Conservation (phyloP, 1,140 invertebrate species). For the Drosophila funebris region DNA sequence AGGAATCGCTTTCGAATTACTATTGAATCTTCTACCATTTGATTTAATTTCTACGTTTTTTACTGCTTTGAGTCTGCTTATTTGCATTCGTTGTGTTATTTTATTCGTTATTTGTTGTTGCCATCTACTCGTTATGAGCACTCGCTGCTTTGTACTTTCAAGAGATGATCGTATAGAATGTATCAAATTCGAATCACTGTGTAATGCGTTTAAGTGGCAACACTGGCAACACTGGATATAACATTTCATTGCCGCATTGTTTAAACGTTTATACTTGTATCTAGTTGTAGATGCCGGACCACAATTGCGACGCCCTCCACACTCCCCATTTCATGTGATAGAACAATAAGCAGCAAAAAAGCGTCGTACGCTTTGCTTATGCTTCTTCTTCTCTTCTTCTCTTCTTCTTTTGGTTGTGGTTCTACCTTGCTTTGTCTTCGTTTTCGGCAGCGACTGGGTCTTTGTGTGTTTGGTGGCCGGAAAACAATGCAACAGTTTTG, state of each 20-base stretch:
- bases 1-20: too few relatives aligned
- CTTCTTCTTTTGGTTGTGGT: not conserved
- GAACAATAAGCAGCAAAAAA: conserved; percentile 8
- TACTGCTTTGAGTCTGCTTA: not conserved
- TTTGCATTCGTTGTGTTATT: too few relatives aligned
- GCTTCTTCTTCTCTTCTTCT: not conserved
- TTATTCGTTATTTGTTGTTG: too few relatives aligned
- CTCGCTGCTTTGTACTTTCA: too few relatives aligned
- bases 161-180: not conserved
- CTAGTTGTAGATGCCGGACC: conserved; percentile 1
- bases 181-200: not conserved
- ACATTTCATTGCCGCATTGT: conserved; percentile 26
- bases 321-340: not conserved
- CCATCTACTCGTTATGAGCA: not conserved
- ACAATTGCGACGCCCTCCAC: not conserved
- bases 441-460: not conserved
- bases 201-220: not conserved
- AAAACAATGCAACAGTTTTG: conserved; percentile 51
- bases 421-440: not conserved
- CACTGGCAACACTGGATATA: conserved; percentile 8
- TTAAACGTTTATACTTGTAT: conserved; percentile 7
- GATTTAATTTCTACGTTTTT: not conserved
- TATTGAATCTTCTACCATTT: too few relatives aligned
- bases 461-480: conserved; percentile 18
- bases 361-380: not conserved